phyloP scores from a whole-genome alignment of 1,140 invertebrate genomes.

The Lasioglossum albipes region DNA sequence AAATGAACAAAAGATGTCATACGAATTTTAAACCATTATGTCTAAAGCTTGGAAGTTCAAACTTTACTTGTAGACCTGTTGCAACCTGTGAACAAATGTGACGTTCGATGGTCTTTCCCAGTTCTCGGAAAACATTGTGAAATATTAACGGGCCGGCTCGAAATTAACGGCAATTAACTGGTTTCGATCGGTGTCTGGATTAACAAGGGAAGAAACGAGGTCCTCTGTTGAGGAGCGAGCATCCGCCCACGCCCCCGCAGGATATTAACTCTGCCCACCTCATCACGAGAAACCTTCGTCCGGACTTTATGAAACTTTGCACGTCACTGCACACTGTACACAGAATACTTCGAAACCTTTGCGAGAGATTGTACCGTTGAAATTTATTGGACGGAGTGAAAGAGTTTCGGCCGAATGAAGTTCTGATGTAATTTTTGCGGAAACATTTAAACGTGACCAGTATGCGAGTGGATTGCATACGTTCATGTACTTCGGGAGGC shows the following conservation, averaged over 20 bases:
- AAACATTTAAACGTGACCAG: too few species aligned
- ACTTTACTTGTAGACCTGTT: too few species aligned
- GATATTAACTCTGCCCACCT: conserved; percentile 1
- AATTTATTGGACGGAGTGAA: too few species aligned
- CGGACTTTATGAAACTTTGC: background rate
- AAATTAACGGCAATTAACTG: conserved; percentile 2
- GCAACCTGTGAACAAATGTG: too few species aligned
- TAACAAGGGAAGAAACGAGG: background rate
- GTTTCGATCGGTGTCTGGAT: background rate
- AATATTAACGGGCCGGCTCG: background rate
- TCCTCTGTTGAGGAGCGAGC: background rate
- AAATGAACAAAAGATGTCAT: too few species aligned
- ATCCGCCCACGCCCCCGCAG: background rate
- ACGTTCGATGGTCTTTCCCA: too few species aligned
- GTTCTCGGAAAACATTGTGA: background rate
- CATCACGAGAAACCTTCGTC: background rate
- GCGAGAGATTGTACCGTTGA: background rate
- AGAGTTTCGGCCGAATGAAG: too few species aligned
- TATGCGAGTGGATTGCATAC: too few species aligned
- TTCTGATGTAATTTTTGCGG: too few species aligned
- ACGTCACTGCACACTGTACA: background rate
- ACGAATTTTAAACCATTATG: too few species aligned
- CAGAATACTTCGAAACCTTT: background rate
- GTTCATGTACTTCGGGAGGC: too few species aligned
- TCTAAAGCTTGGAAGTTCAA: too few species aligned